Conservation (phyloP, 2,888 invertebrate species). For the Rutpela maculata region DNA sequence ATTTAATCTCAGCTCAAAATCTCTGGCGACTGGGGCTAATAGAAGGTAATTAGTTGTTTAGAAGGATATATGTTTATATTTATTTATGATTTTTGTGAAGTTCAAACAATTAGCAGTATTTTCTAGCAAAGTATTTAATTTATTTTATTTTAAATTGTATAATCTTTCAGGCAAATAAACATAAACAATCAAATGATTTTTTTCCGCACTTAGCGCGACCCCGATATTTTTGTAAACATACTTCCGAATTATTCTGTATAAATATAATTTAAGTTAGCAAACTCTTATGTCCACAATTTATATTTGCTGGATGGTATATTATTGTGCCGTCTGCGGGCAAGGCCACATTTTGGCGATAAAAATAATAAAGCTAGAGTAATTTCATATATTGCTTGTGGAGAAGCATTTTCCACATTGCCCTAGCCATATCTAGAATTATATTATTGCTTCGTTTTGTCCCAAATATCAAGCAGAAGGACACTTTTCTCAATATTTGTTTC, state of each 20-base stretch:
- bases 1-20: no score
- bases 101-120: no score
- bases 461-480: neutral
- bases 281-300: neutral
- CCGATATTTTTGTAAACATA: neutral
- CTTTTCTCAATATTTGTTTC: neutral
- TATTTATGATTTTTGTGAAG: no score
- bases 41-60: no score
- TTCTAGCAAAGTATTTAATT: no score
- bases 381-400: slow-evolving; percentile 12
- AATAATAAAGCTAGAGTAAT: slow-evolving; percentile 18
- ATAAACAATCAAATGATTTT: no score
- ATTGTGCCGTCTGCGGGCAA: slow-evolving; percentile 3
- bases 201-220: no score
- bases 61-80: no score
- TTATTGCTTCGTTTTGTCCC: slow-evolving; percentile 3
- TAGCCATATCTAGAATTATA: slow-evolving; percentile 2
- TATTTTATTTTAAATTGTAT: no score
- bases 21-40: no score
- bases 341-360: neutral
- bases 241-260: neutral
- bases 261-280: neutral
- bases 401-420: slow-evolving; percentile 9
- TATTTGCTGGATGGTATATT: neutral
- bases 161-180: no score